These are phyloP conservation scores for Parambassis ranga DNA, from an alignment of 2,797 vertebrate species.

Conservation along the genomic window DNA sequence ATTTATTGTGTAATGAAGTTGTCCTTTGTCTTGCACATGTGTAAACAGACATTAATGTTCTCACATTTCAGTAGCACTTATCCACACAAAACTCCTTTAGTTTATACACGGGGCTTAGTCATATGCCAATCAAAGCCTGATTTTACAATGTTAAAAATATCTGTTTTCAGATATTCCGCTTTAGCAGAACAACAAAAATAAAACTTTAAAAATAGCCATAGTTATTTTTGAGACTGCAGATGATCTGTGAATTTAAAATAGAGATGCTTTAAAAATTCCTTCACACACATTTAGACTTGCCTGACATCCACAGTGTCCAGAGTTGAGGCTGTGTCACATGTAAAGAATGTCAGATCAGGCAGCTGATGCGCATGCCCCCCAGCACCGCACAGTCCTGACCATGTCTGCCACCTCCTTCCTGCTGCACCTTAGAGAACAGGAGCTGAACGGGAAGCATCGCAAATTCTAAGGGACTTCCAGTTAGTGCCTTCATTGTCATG, in stretches of 20 bases:
- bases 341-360: conserved; percentile 10
- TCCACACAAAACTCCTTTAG: too few species aligned
- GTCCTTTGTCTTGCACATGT: conserved; percentile 28
- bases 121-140: too few species aligned
- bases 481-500: conserved; percentile 72
- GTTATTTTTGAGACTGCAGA: too few species aligned
- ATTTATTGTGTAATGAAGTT: conserved; percentile 58
- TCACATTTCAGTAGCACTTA: too few species aligned
- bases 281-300: background rate
- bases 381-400: background rate
- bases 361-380: background rate
- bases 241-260: background rate
- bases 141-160: too few species aligned
- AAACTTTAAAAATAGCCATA: too few species aligned
- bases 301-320: background rate
- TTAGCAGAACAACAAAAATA: too few species aligned
- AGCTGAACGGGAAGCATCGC: conserved; percentile 46
- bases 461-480: conserved; percentile 60
- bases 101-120: too few species aligned
- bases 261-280: background rate
- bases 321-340: background rate
- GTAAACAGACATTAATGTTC: too few species aligned
- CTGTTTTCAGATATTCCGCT: too few species aligned
- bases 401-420: background rate
- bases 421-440: conserved; percentile 47